A percentile compares a stretch with the other conserved stretches of the same genome.
Conservation (phyloP, 2,113 vertebrate species). For the Bufo gargarizans region DNA sequence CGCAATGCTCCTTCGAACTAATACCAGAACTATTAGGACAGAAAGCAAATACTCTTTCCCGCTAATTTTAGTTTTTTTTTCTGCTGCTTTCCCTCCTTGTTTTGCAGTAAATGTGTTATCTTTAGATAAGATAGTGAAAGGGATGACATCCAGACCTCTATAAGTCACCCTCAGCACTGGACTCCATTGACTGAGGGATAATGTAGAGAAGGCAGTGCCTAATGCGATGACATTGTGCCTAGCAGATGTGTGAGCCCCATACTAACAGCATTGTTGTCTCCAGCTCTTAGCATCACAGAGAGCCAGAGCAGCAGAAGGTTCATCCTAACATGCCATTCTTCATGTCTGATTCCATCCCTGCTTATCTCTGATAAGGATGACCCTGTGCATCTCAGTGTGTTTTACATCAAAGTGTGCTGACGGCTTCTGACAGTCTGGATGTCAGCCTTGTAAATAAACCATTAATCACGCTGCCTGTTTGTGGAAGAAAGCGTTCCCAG, state of each 20-base stretch:
- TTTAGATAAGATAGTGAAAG: conserved; percentile 6
- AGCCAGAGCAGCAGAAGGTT: conserved; percentile 49
- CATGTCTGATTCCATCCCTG: conserved; percentile 71
- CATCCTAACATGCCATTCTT: conserved; percentile 58
- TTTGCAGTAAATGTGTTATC: background rate
- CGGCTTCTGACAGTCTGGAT: conserved; percentile 78
- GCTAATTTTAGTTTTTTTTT: background rate
- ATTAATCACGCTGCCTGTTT: conserved; percentile 81
- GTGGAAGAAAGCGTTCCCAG: conserved; percentile 72
- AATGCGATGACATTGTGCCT: conserved; percentile 28
- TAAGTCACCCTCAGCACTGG: background rate
- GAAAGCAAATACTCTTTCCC: background rate
- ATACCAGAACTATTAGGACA: background rate
- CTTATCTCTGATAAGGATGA: conserved; percentile 74
- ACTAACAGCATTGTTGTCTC: conserved; percentile 55
- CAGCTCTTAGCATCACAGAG: conserved; percentile 48
- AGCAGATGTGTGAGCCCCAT: conserved; percentile 17
- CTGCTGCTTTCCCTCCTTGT: background rate
- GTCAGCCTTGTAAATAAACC: conserved; percentile 82
- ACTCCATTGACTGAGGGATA: background rate
- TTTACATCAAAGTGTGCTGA: conserved; percentile 82
- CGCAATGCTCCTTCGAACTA: no score
- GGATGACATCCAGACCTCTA: background rate
- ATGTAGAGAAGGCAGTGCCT: background rate
- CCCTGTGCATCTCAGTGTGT: conserved; percentile 75